These are phyloP conservation scores for Standfussiana lucernea DNA, from an alignment of 2,888 invertebrate genomes.

Conservation along the genomic window DNA sequence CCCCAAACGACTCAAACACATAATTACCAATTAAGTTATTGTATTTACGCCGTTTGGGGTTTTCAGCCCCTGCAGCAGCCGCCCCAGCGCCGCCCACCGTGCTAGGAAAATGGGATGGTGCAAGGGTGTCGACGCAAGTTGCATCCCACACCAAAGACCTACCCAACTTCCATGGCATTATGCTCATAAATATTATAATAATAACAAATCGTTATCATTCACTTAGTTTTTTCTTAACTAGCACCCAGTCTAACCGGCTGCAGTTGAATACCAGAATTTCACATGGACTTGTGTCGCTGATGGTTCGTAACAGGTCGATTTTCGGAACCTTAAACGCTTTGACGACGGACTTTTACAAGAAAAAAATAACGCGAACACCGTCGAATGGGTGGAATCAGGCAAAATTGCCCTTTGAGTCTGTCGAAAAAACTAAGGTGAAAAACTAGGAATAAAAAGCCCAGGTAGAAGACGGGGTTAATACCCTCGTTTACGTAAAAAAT, in stretches of 20 bases:
- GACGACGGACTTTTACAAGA: constrained; percentile 9
- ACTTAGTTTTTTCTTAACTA: neutral
- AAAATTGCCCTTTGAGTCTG: constrained; percentile 50
- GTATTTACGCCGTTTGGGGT: no score
- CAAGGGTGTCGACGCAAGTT: no score
- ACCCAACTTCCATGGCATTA: no score
- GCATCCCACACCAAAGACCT: no score
- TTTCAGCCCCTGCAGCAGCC: no score
- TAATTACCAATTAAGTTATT: no score
- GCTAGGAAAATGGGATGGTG: no score
- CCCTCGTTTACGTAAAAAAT: neutral
- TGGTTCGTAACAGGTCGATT: constrained; percentile 9
- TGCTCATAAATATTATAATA: no score
- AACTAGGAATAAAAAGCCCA: constrained; percentile 15
- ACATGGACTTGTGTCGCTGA: neutral
- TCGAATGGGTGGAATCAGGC: constrained; percentile 51
- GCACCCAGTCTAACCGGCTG: neutral
- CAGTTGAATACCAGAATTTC: neutral
- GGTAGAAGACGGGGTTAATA: constrained; percentile 15
- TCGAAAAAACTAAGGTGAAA: constrained; percentile 8
- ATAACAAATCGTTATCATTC: no score
- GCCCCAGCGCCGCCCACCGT: no score
- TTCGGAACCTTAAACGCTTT: constrained; percentile 42
- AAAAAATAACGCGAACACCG: constrained; percentile 39
- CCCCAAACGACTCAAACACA: no score